Evolutionary conservation across 2,888 invertebrate genomes (phyloP).

Genomic region (Girardia tigrina): DNA sequence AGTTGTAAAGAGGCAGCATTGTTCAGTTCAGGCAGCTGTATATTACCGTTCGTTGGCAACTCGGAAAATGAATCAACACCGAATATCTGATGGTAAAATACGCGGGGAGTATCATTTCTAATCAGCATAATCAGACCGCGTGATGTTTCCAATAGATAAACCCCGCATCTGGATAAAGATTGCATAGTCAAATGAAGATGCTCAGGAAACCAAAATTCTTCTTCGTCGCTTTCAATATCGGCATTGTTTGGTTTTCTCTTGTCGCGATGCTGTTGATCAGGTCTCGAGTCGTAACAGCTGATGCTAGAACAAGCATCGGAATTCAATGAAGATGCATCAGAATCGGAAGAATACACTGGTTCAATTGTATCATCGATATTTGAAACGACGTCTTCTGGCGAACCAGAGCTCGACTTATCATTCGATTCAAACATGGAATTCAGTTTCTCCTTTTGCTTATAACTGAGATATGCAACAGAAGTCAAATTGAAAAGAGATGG

Average conservation of each 20-base stretch:
- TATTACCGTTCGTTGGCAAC: conserved; percentile 9
- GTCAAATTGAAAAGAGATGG: conserved; percentile 81
- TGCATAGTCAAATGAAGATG: conserved; percentile 69
- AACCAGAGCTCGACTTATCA: not conserved
- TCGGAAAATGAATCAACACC: conserved; percentile 52
- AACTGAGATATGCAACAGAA: conserved; percentile 53
- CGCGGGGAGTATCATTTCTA: conserved; percentile 63
- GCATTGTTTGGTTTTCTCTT: not conserved
- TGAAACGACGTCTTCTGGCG: not conserved
- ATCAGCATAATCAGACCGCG: conserved; percentile 68
- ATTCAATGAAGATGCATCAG: conserved; percentile 32
- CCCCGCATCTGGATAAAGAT: conserved; percentile 63
- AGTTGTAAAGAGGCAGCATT: conserved; percentile 63
- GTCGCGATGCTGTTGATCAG: not conserved
- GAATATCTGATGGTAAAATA: conserved; percentile 64
- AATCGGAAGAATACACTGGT: not conserved
- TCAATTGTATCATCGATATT: not conserved
- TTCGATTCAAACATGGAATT: not conserved
- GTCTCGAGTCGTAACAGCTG: not conserved
- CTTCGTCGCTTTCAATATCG: not conserved
- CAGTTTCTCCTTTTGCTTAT: not conserved
- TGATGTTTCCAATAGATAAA: conserved; percentile 77
- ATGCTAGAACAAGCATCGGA: not conserved
- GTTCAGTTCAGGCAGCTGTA: conserved; percentile 64
- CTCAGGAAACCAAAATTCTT: conserved; percentile 55